A percentile compares a stretch with the other conserved stretches of the same genome.
phyloP scores from a whole-genome alignment of 2,113 vertebrate species.

The Prunella himalayana region DNA sequence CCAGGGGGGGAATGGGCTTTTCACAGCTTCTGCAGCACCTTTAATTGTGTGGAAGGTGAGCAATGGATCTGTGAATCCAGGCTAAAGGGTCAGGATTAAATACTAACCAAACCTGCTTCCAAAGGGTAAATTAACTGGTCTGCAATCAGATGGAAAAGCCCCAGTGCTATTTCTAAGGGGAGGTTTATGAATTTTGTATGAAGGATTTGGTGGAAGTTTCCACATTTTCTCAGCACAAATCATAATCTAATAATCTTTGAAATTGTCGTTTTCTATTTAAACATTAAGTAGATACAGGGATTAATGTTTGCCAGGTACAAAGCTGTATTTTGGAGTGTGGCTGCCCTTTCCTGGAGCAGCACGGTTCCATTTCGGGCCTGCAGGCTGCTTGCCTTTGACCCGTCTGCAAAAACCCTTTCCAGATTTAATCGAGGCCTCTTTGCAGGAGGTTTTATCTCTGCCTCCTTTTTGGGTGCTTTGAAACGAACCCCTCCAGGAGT shows the following conservation, averaged over 20 bases:
- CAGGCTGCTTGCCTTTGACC: not conserved
- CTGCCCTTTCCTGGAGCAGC: not conserved
- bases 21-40: not conserved
- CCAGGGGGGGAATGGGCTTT: rapidly evolving
- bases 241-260: not conserved
- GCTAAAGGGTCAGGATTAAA: not conserved
- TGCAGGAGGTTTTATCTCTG: not conserved
- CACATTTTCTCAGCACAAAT: not conserved
- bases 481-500: not conserved
- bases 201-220: not conserved
- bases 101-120: not conserved
- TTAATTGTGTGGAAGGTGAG: not conserved
- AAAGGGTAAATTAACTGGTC: not conserved
- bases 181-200: not conserved
- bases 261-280: not conserved
- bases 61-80: not conserved
- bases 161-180: not conserved
- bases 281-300: not conserved
- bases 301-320: not conserved
- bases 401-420: not conserved
- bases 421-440: not conserved
- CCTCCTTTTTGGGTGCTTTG: not conserved
- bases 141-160: not conserved
- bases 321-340: not conserved
- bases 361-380: not conserved